Conservation (phyloP, 53 echinoderm and acorn worm genomes). For the Mesocentrotus franciscanus region DNA sequence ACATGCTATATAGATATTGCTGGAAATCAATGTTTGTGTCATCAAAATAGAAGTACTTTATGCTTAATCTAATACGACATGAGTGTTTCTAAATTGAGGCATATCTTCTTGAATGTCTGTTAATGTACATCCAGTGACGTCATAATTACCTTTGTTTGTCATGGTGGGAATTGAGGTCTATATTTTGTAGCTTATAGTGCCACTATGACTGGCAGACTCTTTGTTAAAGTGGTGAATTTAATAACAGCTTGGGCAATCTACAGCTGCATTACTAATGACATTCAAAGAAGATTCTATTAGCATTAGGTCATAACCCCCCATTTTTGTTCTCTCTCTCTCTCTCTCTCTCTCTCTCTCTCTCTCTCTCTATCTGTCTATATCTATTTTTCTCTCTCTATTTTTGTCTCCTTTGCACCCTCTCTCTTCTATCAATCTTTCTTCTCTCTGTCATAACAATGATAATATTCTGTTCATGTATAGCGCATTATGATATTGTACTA, state of each 20-base stretch:
- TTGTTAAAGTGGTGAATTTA: background rate
- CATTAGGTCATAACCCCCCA: background rate
- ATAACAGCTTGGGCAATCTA: background rate
- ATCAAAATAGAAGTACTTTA: background rate
- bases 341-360: background rate
- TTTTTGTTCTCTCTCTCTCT: background rate
- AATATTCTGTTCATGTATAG: background rate
- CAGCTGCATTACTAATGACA: constrained; percentile 29
- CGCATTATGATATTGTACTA: too few relatives aligned
- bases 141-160: background rate
- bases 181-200: background rate
- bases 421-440: background rate
- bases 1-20: background rate
- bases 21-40: background rate
- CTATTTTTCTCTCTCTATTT: background rate
- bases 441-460: background rate
- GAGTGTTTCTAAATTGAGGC: background rate
- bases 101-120: background rate
- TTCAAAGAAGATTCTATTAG: constrained; percentile 7
- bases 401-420: background rate
- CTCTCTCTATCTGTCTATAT: background rate
- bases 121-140: background rate
- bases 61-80: background rate
- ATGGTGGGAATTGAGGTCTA: background rate
- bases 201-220: background rate